Evolutionary conservation across 2,113 vertebrate species (phyloP), one percentile per base, ranked within the genome.

Genomic region (Salvelinus sp.): DNA sequence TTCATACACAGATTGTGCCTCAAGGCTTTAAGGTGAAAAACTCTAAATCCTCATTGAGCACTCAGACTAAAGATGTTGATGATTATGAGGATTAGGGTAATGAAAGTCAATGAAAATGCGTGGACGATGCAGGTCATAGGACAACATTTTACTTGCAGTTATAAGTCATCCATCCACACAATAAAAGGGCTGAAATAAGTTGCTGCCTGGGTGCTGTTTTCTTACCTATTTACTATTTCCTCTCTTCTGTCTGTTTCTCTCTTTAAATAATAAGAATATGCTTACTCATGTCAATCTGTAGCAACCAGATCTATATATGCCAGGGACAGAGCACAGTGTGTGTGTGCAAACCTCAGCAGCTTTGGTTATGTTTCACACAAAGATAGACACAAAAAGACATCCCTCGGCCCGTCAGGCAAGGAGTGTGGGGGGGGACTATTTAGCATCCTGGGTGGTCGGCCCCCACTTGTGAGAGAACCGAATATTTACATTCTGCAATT

Each of bases 401-500:
- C 89, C 87, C 84, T 86, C 76, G 70, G 82, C 87, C 87, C 87
- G 77, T 83, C 83, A 85, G 87, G 91, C 90, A 88, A 90, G 90
- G 88, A 88, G 87, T 88, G 86, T 86, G 70, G 64, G 67, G 14
- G 90, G 86, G 88, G 90, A 89, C 88, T 92, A 79, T 93, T 94
- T 93, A 92, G 91, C 93, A 94, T 93, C 92, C 92, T 94, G 93
- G 93, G 93, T 94, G 93, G 93, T 94, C 93, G 90, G 83, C 89
- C 91, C 91, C 90, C 91, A 44, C 92, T 94, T 93, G 93, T 94
- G 93, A 92, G 93, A 94, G 94, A 93, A 93, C 92, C 91, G 91
- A 94, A 94, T 94, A 94, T 94, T 94, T 94, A 94, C 93, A 93
- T 94, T 93, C 94, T 93, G 92, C 91, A 93, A 93, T 93, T 93